Conservation (phyloP, 2,113 vertebrate genomes). For the Bubo bubo region DNA sequence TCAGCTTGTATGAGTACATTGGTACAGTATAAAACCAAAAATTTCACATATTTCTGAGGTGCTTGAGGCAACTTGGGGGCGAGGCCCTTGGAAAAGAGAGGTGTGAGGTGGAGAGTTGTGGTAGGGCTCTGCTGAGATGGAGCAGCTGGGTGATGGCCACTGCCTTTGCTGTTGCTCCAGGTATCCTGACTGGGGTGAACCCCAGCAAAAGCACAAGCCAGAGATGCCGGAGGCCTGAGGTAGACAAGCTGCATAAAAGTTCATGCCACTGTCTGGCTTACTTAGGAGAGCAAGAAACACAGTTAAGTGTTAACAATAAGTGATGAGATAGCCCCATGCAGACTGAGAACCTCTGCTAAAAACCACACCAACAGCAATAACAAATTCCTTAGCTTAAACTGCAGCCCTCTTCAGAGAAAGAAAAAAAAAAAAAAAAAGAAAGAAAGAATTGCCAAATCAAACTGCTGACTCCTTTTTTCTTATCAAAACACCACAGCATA, state of each 20-base stretch:
- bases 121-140: not conserved
- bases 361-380: conserved; percentile 62
- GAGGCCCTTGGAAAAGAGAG: not conserved
- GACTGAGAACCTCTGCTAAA: conserved; percentile 57
- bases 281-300: not conserved
- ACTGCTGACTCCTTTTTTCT: conserved; percentile 76
- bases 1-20: not conserved
- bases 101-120: not conserved
- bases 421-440: not conserved
- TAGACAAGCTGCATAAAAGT: not conserved
- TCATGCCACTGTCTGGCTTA: conserved; percentile 1
- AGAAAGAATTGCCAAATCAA: conserved; percentile 70
- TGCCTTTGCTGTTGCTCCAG: not conserved
- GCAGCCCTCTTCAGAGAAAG: not conserved
- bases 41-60: not conserved
- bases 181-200: not conserved
- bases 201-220: not conserved
- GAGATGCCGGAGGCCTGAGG: not conserved
- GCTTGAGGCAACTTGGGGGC: not conserved
- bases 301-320: conserved; percentile 56
- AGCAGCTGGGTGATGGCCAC: not conserved
- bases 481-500: conserved; percentile 73
- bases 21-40: not conserved
- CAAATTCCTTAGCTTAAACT: conserved; percentile 62
- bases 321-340: conserved; percentile 49